Conservation (phyloP, 1,140 invertebrate genomes). For the Bombyx mori region DNA sequence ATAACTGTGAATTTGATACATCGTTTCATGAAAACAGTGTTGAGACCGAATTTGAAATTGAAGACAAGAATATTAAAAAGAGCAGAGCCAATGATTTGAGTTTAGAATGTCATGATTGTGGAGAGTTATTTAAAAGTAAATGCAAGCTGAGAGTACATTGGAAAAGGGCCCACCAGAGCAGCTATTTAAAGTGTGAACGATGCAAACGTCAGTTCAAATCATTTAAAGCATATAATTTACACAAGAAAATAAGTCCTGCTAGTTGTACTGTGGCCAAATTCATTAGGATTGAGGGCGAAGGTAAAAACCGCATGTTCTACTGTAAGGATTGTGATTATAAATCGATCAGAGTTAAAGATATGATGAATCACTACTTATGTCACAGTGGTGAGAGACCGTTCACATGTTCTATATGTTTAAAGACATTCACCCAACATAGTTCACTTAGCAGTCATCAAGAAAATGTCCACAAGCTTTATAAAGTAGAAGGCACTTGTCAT, state of each 20-base stretch:
- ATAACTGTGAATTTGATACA: background rate
- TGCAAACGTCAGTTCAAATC: constrained; percentile 47
- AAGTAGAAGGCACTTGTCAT: constrained; percentile 38
- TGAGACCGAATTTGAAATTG: background rate
- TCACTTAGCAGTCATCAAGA: constrained; percentile 40
- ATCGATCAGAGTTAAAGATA: constrained; percentile 32
- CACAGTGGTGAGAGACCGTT: constrained; percentile 43
- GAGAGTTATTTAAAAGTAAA: constrained; percentile 44
- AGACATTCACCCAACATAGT: constrained; percentile 35
- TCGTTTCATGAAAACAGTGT: background rate
- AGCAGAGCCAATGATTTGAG: constrained; percentile 26
- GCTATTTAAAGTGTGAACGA: constrained; percentile 28
- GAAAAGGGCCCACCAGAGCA: constrained; percentile 39
- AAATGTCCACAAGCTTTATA: constrained; percentile 29
- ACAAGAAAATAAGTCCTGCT: constrained; percentile 24
- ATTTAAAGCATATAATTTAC: constrained; percentile 36
- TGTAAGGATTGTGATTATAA: constrained; percentile 44
- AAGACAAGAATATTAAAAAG: constrained; percentile 9
- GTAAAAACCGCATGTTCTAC: constrained; percentile 34
- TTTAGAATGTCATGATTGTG: constrained; percentile 49
- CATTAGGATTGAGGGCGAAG: constrained; percentile 36
- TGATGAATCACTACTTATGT: constrained; percentile 31
- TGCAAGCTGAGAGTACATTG: constrained; percentile 57
- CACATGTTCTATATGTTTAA: constrained; percentile 36
- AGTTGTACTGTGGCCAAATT: constrained; percentile 25